Base-by-base conservation (phyloP, 2,888 invertebrate genomes). In the Neoscelio sp. region DNA sequence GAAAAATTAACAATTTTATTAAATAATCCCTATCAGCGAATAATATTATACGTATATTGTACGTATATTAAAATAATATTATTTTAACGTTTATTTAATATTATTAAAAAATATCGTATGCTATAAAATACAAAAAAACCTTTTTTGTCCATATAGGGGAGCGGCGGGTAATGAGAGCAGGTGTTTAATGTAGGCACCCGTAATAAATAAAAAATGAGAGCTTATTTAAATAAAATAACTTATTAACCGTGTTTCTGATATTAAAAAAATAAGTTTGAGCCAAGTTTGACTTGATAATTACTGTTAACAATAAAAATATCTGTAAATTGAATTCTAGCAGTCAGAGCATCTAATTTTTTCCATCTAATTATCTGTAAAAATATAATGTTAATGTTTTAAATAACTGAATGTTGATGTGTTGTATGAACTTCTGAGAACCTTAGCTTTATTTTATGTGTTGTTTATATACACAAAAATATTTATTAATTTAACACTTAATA, bases 381-480 rank as follows among this genome's bases (percentile, higher is more conserved):
- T 40, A 40, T 40, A 40, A 13, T 40, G 38, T 40, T 13, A 40
- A 13, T 40, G 38, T 40, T 40, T 40, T 13, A 40, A 40, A 40
- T 40, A 40, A 40, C 15, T 40, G 12, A 10, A 40, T 13, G 38
- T 13, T 40, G 2, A 40, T 40, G 2, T 13, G 38, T 10, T 40
- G 8, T 40, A 40, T 40, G 38, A 40, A 7, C 15, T 40, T 40
- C 12, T 40, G n/a, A 33, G 33, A 33, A n/a, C 5, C 2, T 7
- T 40, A 13, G 38, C 38, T 13, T 40, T 40, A 40, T 40, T 2
- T 40, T 40, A 13, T 13, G 38, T 40, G 13, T 13, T 5, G 2
- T 3, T 13, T 40, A 13, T 40, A 13, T 40, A 8, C 13, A 40
- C n/a, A 10, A 40, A 40, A 40, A 13, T 40, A 40, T 40, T 40